A percentile compares a stretch with the other conserved stretches of the same genome.
These are phyloP conservation scores for Diarsia rubi DNA, from an alignment of 2,888 invertebrate species.

Conservation along the genomic window DNA sequence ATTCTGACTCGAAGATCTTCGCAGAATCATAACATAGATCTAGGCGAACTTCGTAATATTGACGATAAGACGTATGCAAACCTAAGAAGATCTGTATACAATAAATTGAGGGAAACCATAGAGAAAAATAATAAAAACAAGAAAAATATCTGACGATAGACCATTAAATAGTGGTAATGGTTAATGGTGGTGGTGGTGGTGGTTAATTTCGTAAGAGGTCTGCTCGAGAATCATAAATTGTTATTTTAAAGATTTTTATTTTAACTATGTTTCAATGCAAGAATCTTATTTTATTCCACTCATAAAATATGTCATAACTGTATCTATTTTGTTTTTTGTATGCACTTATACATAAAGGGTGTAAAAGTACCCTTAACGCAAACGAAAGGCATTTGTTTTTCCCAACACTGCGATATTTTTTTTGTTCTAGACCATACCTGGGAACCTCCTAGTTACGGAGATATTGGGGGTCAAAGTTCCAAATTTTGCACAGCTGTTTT, in stretches of 20 bases:
- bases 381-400: no score
- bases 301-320: neutral
- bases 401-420: no score
- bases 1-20: neutral
- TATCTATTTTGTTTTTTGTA: no score
- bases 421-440: no score
- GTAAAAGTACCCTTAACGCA: no score
- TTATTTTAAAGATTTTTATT: neutral
- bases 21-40: neutral
- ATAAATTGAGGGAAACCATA: constrained; percentile 7
- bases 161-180: neutral
- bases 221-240: neutral
- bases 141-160: neutral
- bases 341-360: no score
- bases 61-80: neutral
- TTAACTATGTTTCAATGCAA: neutral
- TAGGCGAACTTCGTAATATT: neutral
- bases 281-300: neutral
- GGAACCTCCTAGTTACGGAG: no score
- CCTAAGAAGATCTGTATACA: constrained; percentile 19
- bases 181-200: no score
- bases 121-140: neutral
- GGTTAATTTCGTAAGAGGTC: neutral
- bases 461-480: no score
- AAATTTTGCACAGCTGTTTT: no score